These are phyloP conservation scores for Spatula clypeata DNA, from an alignment of 2,797 vertebrate genomes.

Conservation along the genomic window DNA sequence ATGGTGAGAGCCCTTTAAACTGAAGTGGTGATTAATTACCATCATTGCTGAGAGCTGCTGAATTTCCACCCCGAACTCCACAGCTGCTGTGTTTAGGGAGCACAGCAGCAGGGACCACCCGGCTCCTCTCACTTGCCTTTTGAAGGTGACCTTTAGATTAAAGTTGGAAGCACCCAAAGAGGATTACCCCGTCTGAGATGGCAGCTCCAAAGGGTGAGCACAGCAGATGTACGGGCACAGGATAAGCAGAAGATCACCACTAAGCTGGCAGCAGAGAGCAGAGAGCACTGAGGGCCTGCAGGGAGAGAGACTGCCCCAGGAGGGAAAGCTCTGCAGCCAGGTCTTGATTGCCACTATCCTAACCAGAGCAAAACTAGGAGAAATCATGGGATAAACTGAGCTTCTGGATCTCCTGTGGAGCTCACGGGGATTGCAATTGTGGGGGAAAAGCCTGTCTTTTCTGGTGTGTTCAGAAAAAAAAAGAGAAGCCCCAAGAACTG, in stretches of 20 bases:
- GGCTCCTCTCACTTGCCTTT: not conserved
- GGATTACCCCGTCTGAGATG: not conserved
- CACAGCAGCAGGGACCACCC: not conserved
- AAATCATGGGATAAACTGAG: not conserved
- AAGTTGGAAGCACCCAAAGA: not conserved
- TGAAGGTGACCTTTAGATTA: constrained; percentile 13
- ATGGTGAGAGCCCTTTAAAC: not conserved
- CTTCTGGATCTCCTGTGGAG: not conserved
- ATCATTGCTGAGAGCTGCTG: not conserved
- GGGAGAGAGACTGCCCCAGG: not conserved
- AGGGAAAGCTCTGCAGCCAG: not conserved
- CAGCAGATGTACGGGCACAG: not conserved
- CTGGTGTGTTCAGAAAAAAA: not conserved
- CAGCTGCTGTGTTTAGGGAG: not conserved
- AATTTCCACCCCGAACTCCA: not conserved
- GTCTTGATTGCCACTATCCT: not conserved
- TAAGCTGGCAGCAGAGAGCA: not conserved
- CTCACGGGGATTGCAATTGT: not conserved
- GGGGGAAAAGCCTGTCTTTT: not conserved
- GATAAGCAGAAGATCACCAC: not conserved
- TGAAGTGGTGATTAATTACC: not conserved
- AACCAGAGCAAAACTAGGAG: not conserved
- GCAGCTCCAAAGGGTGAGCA: not conserved
- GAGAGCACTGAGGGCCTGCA: not conserved
- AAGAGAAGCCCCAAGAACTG: not conserved